A percentile compares a stretch with the other conserved stretches of the same genome.
phyloP scores from a whole-genome alignment of 1,140 invertebrate species.

The Diorhabda carinulata region DNA sequence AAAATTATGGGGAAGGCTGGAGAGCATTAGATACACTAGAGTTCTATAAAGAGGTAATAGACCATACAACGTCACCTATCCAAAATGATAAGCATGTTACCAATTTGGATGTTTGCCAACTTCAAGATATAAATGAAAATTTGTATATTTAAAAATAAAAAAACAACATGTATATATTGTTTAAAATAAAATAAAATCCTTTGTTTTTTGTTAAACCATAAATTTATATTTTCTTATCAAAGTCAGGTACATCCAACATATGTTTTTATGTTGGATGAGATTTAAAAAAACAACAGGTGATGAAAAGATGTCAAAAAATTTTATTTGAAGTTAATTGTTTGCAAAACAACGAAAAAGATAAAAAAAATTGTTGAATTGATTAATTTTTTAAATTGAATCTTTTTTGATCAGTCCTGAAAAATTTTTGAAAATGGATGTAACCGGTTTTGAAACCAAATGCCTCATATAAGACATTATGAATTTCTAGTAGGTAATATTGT shows the following conservation, averaged over 20 bases:
- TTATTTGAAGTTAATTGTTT: not conserved
- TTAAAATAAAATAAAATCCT: not conserved
- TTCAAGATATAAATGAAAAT: constrained; percentile 51
- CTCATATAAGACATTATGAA: no score
- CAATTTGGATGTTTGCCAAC: constrained; percentile 50
- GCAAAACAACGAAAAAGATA: not conserved
- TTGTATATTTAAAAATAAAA: constrained; percentile 24
- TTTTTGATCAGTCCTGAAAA: not conserved
- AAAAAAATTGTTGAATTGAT: not conserved
- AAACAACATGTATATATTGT: constrained; percentile 46
- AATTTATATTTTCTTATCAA: constrained; percentile 46
- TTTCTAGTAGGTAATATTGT: no score
- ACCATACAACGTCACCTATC: constrained; percentile 51
- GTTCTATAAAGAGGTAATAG: constrained; percentile 45
- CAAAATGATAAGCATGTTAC: constrained; percentile 51
- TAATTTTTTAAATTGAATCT: not conserved
- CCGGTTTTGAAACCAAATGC: no score
- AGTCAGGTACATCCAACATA: constrained; percentile 2
- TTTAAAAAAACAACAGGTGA: constrained; percentile 51
- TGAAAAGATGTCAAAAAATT: not conserved
- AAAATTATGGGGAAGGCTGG: constrained; percentile 11
- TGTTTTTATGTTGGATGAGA: constrained; percentile 60
- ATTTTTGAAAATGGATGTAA: no score
- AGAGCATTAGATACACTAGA: constrained; percentile 25
- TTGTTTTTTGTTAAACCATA: constrained; percentile 49